Percentiles rank a stretch among this genome's conserved stretches.
Evolutionary conservation across 1,140 invertebrate species (phyloP).

Genomic region (Brachionus sp.): DNA sequence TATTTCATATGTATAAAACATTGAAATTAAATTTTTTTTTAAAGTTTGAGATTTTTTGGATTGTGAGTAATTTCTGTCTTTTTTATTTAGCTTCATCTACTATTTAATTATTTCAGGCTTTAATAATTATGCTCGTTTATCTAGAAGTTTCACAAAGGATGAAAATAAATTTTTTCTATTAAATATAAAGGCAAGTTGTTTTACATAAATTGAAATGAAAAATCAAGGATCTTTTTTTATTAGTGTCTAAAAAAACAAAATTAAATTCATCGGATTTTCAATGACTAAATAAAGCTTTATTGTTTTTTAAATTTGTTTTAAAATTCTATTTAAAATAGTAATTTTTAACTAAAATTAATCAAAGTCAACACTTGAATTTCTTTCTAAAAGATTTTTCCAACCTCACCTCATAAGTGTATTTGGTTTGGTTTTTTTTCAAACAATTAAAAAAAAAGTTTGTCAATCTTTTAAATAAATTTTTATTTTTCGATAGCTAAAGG

Average conservation of each 20-base stretch:
- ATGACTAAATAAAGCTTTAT: not conserved
- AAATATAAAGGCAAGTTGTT: not conserved
- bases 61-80: too few species aligned
- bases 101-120: too few species aligned
- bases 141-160: not conserved
- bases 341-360: not conserved
- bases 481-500: not conserved
- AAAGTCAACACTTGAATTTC: not conserved
- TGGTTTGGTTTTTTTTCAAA: not conserved
- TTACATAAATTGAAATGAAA: not conserved
- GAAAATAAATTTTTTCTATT: not conserved
- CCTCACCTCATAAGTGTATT: not conserved
- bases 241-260: not conserved
- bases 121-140: too few species aligned
- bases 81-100: too few species aligned
- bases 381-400: not conserved
- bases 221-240: not conserved
- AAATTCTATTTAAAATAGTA: not conserved
- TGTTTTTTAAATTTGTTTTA: not conserved
- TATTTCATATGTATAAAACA: too few species aligned
- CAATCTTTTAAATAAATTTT: not conserved
- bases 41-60: too few species aligned
- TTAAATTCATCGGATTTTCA: not conserved
- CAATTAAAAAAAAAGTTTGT: not conserved
- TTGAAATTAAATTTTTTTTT: too few species aligned